A percentile compares a stretch with the other conserved stretches of the same genome.
Conservation (phyloP, 92 coral and sea anemone genomes). For the Porites evermanni region DNA sequence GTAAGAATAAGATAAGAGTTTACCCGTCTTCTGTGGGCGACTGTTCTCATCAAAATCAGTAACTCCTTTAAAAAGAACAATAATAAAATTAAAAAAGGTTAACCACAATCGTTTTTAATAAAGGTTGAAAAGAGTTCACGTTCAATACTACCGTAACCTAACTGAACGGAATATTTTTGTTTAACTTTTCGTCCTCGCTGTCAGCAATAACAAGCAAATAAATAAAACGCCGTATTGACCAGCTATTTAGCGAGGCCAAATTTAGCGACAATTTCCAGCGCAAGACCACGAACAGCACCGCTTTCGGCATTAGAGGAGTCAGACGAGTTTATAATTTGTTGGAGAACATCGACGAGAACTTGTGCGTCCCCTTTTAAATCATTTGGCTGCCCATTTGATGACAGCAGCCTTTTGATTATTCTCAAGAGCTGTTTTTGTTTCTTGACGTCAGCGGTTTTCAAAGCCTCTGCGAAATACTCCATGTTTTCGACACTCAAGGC, state of each 20-base stretch:
- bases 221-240: not conserved
- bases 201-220: not conserved
- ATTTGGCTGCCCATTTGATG: conserved; percentile 74
- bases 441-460: conserved; percentile 67
- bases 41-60: no score
- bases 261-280: conserved; percentile 68
- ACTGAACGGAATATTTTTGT: not conserved
- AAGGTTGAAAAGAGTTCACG: not conserved
- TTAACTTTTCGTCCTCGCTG: not conserved
- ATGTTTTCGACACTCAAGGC: conserved; percentile 84
- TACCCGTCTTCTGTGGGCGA: no score
- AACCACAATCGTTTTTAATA: no score
- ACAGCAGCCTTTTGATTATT: conserved; percentile 87
- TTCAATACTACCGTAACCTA: not conserved
- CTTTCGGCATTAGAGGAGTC: conserved; percentile 58
- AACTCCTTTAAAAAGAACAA: no score
- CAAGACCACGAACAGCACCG: conserved; percentile 60
- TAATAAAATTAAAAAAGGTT: no score
- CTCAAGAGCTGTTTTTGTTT: conserved; percentile 89
- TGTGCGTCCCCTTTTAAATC: conserved; percentile 45
- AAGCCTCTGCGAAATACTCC: conserved; percentile 82
- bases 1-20: no score
- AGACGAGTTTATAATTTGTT: not conserved
- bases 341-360: conserved; percentile 57
- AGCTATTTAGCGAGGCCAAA: conserved; percentile 45